These are phyloP conservation scores for Calephelis nemesis DNA, from an alignment of 1,140 invertebrate species.

Conservation along the genomic window DNA sequence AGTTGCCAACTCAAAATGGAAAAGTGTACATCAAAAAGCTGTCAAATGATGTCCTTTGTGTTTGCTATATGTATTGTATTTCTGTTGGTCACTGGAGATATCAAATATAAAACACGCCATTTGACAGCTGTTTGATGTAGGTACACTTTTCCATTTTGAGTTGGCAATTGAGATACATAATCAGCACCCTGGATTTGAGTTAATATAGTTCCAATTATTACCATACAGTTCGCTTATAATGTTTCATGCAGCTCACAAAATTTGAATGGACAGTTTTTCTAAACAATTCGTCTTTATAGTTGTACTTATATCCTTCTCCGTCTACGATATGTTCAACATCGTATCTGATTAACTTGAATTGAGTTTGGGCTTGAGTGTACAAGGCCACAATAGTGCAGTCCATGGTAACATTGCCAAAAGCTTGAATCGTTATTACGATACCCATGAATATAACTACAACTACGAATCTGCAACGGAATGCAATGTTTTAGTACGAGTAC, in stretches of 20 bases:
- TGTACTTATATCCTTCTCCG: constrained; percentile 14
- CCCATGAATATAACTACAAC: constrained; percentile 42
- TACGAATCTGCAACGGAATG: constrained; percentile 47
- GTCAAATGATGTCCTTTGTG: too few relatives aligned
- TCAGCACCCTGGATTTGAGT: too few relatives aligned
- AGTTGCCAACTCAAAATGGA: too few relatives aligned
- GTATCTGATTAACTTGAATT: constrained; percentile 50
- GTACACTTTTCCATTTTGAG: too few relatives aligned
- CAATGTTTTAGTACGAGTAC: background rate
- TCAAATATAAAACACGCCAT: too few relatives aligned
- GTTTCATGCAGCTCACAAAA: constrained; percentile 43
- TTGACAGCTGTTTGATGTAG: too few relatives aligned
- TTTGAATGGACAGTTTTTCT: constrained; percentile 31
- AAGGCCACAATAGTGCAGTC: constrained; percentile 59
- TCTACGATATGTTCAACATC: constrained; percentile 48
- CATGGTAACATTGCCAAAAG: constrained; percentile 56
- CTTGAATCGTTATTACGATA: constrained; percentile 48
- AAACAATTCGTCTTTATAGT: constrained; percentile 20
- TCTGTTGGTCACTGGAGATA: too few relatives aligned
- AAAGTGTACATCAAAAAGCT: too few relatives aligned
- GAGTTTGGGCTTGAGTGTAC: constrained; percentile 49
- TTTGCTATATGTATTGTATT: too few relatives aligned
- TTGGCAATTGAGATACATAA: too few relatives aligned
- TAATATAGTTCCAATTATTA: constrained; percentile 21
- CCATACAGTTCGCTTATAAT: constrained; percentile 50